A percentile compares a stretch with the other conserved stretches of the same genome.
phyloP scores from a whole-genome alignment of 2,797 vertebrate genomes.

The Ctenopoma multispine region DNA sequence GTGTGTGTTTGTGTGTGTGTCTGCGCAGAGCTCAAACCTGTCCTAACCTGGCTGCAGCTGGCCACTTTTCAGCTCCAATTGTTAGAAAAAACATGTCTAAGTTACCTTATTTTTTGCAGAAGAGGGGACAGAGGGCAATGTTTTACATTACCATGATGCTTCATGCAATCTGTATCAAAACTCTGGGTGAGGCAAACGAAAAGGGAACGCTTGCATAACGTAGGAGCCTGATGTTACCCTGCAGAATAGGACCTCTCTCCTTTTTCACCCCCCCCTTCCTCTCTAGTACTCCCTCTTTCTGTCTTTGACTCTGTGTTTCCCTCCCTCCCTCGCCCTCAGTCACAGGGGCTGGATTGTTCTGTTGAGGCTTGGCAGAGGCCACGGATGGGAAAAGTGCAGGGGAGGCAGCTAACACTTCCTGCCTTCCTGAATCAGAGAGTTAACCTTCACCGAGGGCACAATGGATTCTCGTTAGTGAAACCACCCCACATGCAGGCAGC shows the following conservation, averaged over 20 bases:
- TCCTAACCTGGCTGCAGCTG: conserved; percentile 60
- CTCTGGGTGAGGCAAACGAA: conserved; percentile 60
- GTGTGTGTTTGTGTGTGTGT: conserved; percentile 27
- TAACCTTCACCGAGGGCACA: conserved; percentile 80
- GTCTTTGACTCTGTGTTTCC: conserved; percentile 52
- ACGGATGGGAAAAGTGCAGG: conserved; percentile 81
- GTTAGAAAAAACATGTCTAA: conserved; percentile 64
- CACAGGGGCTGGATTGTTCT: conserved; percentile 81
- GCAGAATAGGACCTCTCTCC: conserved; percentile 61
- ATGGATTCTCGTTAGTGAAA: conserved; percentile 78
- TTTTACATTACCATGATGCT: conserved; percentile 65
- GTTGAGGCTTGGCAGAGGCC: conserved; percentile 78
- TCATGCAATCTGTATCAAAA: conserved; percentile 72
- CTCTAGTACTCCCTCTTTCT: conserved; percentile 49
- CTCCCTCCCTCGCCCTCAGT: conserved; percentile 57
- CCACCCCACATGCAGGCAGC: conserved; percentile 70
- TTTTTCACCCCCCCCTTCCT: conserved; percentile 25
- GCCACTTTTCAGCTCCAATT: conserved; percentile 65
- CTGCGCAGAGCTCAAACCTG: conserved; percentile 50
- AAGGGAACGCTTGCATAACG: conserved; percentile 78
- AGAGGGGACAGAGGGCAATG: conserved; percentile 52
- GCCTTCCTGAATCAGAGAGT: conserved; percentile 77
- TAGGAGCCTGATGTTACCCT: conserved; percentile 74
- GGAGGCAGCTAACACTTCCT: conserved; percentile 82
- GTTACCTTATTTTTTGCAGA: conserved; percentile 68